Conservation (phyloP, 2,888 invertebrate genomes). For the Cremastobaeus sp. region DNA sequence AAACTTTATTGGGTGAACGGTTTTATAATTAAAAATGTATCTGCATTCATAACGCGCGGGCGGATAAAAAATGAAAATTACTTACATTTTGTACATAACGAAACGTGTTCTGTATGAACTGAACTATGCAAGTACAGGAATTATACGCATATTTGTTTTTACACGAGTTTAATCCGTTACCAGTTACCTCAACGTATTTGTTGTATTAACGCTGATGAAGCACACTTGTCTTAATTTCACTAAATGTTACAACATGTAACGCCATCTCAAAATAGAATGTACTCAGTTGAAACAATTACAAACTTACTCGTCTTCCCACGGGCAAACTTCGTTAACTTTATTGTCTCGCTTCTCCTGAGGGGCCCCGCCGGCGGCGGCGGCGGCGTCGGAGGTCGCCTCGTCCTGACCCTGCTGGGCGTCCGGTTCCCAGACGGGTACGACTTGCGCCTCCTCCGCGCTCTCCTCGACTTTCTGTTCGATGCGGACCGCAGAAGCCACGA, state of each 20-base stretch:
- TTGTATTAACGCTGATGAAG: too few relatives aligned
- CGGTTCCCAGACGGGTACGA: conserved; percentile 76
- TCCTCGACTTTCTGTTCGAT: conserved; percentile 80
- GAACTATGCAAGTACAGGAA: too few relatives aligned
- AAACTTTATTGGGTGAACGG: too few relatives aligned
- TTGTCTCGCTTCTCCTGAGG: conserved; percentile 77
- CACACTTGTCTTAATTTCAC: neutral
- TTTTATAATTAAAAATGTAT: too few relatives aligned
- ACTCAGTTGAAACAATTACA: conserved; percentile 1
- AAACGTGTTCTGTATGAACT: too few relatives aligned
- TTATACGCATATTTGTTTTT: too few relatives aligned
- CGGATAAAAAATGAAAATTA: too few relatives aligned
- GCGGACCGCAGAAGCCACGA: conserved; percentile 81
- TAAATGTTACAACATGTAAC: conserved; percentile 10
- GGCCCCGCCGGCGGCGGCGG: conserved; percentile 61
- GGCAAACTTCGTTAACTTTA: conserved; percentile 91
- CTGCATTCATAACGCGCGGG: too few relatives aligned
- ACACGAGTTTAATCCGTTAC: conserved; percentile 2
- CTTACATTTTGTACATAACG: too few relatives aligned
- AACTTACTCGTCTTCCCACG: conserved; percentile 97
- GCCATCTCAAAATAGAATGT: neutral
- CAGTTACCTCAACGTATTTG: too few relatives aligned
- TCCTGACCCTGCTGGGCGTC: conserved; percentile 71
- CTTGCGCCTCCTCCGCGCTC: conserved; percentile 81
- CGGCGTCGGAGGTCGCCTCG: conserved; percentile 58